These are phyloP conservation scores for Chionomys nivalis DNA, from an alignment of 2,113 vertebrate genomes.

Conservation along the genomic window DNA sequence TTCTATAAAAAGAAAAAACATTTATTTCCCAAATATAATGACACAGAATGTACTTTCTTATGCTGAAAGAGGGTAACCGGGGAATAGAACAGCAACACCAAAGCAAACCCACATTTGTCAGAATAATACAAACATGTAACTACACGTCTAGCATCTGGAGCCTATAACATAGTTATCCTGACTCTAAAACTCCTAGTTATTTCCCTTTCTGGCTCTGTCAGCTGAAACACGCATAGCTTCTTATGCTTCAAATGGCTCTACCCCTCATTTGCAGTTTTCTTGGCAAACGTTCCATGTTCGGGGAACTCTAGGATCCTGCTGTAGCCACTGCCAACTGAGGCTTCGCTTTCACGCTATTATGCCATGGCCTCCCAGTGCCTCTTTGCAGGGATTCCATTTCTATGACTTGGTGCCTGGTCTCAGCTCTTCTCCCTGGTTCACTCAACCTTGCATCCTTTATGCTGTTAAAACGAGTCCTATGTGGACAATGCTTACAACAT, in stretches of 20 bases:
- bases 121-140: not conserved
- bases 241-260: not conserved
- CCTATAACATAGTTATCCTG: not conserved
- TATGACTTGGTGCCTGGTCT: not conserved
- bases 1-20: not conserved
- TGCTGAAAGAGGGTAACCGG: not conserved
- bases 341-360: not conserved
- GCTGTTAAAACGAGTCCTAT: not conserved
- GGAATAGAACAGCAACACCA: not conserved
- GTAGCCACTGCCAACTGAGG: not conserved
- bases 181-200: too few relatives aligned
- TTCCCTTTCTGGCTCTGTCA: not conserved
- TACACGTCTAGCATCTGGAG: not conserved
- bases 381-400: too few relatives aligned
- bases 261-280: not conserved
- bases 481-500: not conserved
- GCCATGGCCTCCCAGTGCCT: too few relatives aligned
- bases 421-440: not conserved
- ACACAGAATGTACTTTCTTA: too few relatives aligned
- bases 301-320: too few relatives aligned
- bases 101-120: not conserved
- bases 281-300: not conserved
- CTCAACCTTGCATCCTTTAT: not conserved
- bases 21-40: not conserved
- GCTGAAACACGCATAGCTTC: not conserved